Base-by-base conservation (phyloP, 2,113 vertebrate species). In the Ploceus nigricollis region DNA sequence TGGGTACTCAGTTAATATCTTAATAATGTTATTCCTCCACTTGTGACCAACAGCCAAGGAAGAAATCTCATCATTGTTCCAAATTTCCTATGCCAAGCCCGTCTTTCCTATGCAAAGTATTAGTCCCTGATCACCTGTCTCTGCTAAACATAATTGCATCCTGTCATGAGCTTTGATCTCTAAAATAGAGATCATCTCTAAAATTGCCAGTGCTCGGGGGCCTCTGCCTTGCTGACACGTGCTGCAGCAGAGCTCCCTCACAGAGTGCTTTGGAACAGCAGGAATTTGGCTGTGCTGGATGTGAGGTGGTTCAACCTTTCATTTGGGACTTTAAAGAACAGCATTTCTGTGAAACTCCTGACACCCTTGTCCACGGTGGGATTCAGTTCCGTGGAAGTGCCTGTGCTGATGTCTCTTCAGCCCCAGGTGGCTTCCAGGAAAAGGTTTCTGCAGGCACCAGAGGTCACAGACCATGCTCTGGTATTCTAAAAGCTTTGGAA, bases 91-190 rank as follows among this genome's bases (percentile, higher is more conserved):
- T 60, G 57, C 87, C 87, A 61, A 69, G 23, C 58, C 61, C 0
- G 1, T 63, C 61, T 73, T 91, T 27, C 65, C 82, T 66, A 51
- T 37, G 88, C 60, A 54, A 66, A 88, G 50, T 80, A 83, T 87
- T 53, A 81, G 54, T 83, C 79, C 90, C 58, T 50, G 88, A 57
- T 90, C 85, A 80, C 54, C 75, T 77, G 58, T 51, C 68, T 90
- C 84, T 81, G 87, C 91, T 87, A 86, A 90, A 77, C 45, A 48
- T 77, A 76, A 90, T 56, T 82, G 68, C 82, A 85, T 40, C 72
- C 83, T 72, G 48, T 71, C 88, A 76, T 5, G 20, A 95, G 87
- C 75, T 92, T 83, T 93, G 79, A 76, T 87, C 78, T 92, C 87
- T 77, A 64, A 92, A 93, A 79, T 15, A 83, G 83, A 83, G 72